Base-by-base conservation (phyloP, 2,888 invertebrate species). In the Dynastes grantii region DNA sequence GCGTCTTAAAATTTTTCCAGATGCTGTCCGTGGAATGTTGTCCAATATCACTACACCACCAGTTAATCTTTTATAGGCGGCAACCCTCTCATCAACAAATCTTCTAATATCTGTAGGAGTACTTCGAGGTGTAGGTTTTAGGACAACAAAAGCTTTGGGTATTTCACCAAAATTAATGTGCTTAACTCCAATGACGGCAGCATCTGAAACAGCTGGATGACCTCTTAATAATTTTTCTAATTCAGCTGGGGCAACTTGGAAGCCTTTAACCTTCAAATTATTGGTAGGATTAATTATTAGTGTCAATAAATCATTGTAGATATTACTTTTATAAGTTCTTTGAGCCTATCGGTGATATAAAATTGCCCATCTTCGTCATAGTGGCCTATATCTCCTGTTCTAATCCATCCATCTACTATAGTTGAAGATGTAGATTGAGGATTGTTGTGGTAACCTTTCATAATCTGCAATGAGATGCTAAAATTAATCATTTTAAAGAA, bases 221-320 rank as follows among this genome's bases (percentile, higher is more conserved):
- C 92, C 91, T 79, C 94, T 91, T 0, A 96, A 85, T 3, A 95
- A 85, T 73, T 91, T 93, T 88, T 97, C 97, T 37, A 97, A 87
- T 88, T 97, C 97, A 0, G 97, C 97, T 27, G 97, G 97, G 9
- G 97, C 93, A 6, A 97, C 97, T 92, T 96, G 92, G 84, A 90
- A 92, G 0, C 90, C 92, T 86, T 91, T 92, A 22, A 84, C 84
- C 83, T 83, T 51, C 67, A 63, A 76, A 73, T 76, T 27, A 61
- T 58, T 78, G 51, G 63, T 1, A 8, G 8, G 45, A 45, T 45
- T 9, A 45, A 8, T 45, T 45, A 11, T 55, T 55, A 55, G 13
- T 55, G 16, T 55, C 5, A 55, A 55, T 16, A 55, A 55, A 53
- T 53, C 6, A 13, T 51, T 27, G 37, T 45, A 9, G 8, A 45